Evolutionary conservation across 2,797 vertebrate species (phyloP), one percentile per base, ranked within the genome.

Genomic region (Pagetopsis macropterus): DNA sequence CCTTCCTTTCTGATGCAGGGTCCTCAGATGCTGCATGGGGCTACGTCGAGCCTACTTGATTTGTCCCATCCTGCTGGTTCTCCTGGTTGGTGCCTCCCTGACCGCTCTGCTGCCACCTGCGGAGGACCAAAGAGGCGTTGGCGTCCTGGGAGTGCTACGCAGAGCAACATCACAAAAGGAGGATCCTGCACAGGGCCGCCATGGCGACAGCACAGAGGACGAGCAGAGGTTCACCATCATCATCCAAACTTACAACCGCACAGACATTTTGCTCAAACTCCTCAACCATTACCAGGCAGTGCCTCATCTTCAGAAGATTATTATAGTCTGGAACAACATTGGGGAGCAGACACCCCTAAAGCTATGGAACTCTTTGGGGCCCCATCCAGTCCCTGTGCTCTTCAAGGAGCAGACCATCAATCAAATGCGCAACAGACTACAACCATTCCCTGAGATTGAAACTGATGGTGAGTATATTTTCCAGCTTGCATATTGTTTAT

Each of bases 201-300:
- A 71, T 2, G 57, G 80, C 4, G 73, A 84, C 64, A 10, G 15
- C 17, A 10, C 46, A 1, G 65, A 76, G 41, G 74, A 69, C 23
- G 81, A 84, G 33, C 89, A 94, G 75, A 94, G 92, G 16, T 99
- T 98, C 57, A 98, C 96, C 43, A 93, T 98, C 59, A 86, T 99
- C 83, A 98, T 99, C 90, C 97, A 99, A 78, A 97, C 97, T 0
- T 97, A 95, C 66, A 98, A 99, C n/a, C 96, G 97, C 83, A 98
- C 97, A 1, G 97, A 99, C 79, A 72, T 99, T 64, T 91, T 99
- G 59, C 84, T 99, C 33, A 96, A 95, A 88, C 94, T 99, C 65
- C 91, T 99, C 46, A 99, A 99, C 84, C 97, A 98, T 79, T 99
- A 98, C 79, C 97, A 98, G 91, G 97, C 95, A 0, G 89, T 96